phyloP scores from a whole-genome alignment of 2,888 invertebrate species.

The Tachina lurida region DNA sequence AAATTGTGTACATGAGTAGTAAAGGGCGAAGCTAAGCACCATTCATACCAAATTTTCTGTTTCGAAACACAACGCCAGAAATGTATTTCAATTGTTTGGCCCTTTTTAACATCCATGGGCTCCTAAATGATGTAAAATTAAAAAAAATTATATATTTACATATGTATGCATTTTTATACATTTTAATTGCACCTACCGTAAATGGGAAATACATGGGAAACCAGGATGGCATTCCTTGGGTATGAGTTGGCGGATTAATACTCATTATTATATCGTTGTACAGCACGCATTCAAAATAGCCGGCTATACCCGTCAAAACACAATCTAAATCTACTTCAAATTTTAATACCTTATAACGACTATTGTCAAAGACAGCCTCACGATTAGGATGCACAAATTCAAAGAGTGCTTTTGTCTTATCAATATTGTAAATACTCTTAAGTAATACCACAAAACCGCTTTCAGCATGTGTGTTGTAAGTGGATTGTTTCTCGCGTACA shows the following conservation, averaged over 20 bases:
- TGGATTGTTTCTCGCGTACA: slow-evolving; percentile 75
- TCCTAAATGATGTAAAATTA: slow-evolving; percentile 74
- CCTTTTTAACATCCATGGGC: slow-evolving; percentile 86
- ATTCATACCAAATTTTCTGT: slow-evolving; percentile 98
- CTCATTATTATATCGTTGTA: slow-evolving; percentile 94
- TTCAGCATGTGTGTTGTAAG: slow-evolving; percentile 84
- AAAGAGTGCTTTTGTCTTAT: slow-evolving; percentile 85
- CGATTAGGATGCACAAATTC: slow-evolving; percentile 95
- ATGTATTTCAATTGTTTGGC: slow-evolving; percentile 89
- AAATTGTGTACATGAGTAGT: slow-evolving; percentile 79
- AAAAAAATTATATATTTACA: neutral
- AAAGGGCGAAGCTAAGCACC: slow-evolving; percentile 85
- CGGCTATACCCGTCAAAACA: slow-evolving; percentile 96
- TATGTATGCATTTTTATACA: neutral
- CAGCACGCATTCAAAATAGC: slow-evolving; percentile 95
- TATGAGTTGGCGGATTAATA: slow-evolving; percentile 94
- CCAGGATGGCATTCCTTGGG: slow-evolving; percentile 98
- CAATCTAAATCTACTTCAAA: slow-evolving; percentile 90
- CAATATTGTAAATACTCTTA: slow-evolving; percentile 82
- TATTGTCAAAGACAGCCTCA: slow-evolving; percentile 87
- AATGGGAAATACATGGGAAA: slow-evolving; percentile 98
- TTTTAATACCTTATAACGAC: slow-evolving; percentile 87
- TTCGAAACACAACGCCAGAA: slow-evolving; percentile 93
- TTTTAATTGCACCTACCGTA: slow-evolving; percentile 84
- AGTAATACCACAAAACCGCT: slow-evolving; percentile 95